A percentile compares a stretch with the other conserved stretches of the same genome.
These are phyloP conservation scores for Rhopalosiphum nymphaeae DNA, from an alignment of 2,888 invertebrate genomes.

Conservation along the genomic window DNA sequence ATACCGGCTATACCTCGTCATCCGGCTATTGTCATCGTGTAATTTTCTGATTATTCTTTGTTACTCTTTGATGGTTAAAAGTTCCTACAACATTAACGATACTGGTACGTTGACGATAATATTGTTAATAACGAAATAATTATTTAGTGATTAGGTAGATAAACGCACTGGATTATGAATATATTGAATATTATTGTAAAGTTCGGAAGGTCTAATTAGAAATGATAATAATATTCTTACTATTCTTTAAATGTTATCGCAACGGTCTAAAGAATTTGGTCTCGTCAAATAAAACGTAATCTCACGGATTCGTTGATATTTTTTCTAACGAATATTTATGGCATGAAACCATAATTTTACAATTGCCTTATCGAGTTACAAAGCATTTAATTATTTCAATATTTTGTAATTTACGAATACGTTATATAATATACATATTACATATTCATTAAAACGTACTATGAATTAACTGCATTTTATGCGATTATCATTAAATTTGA, in stretches of 20 bases:
- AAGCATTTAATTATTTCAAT: background rate
- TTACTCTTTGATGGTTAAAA: background rate
- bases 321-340: background rate
- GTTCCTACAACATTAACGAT: background rate
- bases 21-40: slow-evolving; percentile 46
- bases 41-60: slow-evolving; percentile 5
- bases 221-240: background rate
- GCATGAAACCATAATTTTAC: background rate
- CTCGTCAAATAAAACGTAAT: background rate
- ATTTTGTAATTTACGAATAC: background rate
- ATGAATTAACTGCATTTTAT: background rate
- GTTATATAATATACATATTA: background rate
- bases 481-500: background rate
- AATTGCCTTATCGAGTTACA: background rate
- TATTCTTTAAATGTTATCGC: background rate
- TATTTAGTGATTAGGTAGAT: background rate
- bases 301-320: background rate
- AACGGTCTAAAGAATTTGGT: background rate
- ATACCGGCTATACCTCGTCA: background rate
- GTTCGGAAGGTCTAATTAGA: background rate
- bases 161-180: background rate
- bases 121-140: slow-evolving; percentile 39
- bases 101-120: background rate
- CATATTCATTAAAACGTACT: background rate
- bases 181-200: background rate